Evolutionary conservation across 2,797 vertebrate species (phyloP).

Genomic region (Dryobates pubescens): DNA sequence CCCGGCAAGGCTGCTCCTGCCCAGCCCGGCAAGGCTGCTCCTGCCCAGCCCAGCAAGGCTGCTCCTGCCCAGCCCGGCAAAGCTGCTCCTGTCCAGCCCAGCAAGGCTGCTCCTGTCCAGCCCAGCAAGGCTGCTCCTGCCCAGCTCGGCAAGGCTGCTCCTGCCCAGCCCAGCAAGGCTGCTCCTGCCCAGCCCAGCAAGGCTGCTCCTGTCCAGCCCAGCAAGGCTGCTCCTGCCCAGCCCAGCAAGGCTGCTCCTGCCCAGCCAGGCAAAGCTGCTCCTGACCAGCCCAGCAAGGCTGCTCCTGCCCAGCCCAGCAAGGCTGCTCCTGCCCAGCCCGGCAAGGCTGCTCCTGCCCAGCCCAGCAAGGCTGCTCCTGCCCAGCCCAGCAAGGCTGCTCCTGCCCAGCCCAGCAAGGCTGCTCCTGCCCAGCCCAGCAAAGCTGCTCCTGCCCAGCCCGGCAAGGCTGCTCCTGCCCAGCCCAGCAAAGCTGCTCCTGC

Average conservation of each 20-base stretch:
- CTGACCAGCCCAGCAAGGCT: neutral
- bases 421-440: too few species aligned
- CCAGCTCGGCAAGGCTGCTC: neutral
- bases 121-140: too few species aligned
- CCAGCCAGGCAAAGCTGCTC: neutral
- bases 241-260: too few species aligned
- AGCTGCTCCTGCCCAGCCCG: neutral
- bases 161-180: neutral
- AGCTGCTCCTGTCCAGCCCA: neutral
- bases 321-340: neutral
- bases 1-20: neutral
- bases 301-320: neutral
- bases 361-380: neutral
- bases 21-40: neutral
- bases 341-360: too few species aligned
- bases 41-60: neutral
- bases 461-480: too few species aligned
- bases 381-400: neutral
- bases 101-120: neutral
- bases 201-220: neutral
- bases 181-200: neutral
- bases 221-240: neutral
- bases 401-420: neutral
- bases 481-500: neutral
- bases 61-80: too few species aligned